Base-by-base conservation (phyloP, 2,888 invertebrate genomes). In the Drosophila birchii region DNA sequence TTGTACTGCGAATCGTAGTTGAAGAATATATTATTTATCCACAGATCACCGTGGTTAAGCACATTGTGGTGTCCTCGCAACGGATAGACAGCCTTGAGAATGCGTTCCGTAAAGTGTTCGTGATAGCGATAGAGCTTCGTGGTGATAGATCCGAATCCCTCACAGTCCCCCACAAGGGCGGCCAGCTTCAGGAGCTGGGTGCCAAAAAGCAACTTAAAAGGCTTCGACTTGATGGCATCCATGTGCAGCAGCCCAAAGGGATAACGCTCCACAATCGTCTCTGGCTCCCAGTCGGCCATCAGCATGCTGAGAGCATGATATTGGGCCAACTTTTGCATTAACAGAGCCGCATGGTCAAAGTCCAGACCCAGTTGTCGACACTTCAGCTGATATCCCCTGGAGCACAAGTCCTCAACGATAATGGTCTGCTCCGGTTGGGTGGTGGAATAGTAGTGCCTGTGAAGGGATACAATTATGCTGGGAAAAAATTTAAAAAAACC, bases 251-350 rank as follows among this genome's bases (percentile, higher is more conserved):
- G 61, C 1, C 91, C 91, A 54, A 87, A 90, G 1, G 88, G 79
- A 78, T 89, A 91, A 16, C 84, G 89, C 58, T 90, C 78, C 5
- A 89, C 78, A 0, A 90, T 78, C 5, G 78, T 73, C 18, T 83
- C 61, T 0, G 86, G 81, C 14, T 91, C 89, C 64, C 88, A 60
- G 74, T 94, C 93, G 45, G 92, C 92, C 78, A 94, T 87, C 26
- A 93, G 92, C 67, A 94, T 93, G 0, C 94, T 94, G 7, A 93
- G 90, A 0, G 94, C 94, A 81, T 94, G 94, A 79, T 93, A 93
- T 69, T 92, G 91, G 0, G 93, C 94, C 74, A 94, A 76, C 82
- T 93, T 94, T 49, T 91, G 90, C 60, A 94, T 85, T 1, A 94
- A 93, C 57, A 93, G 64, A 36, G 89, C 75, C 14, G 92, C 92